Percentiles rank a stretch among this genome's conserved stretches.
These are phyloP conservation scores for Neodiprion virginianus DNA, from an alignment of 1,140 invertebrate species.

Conservation along the genomic window DNA sequence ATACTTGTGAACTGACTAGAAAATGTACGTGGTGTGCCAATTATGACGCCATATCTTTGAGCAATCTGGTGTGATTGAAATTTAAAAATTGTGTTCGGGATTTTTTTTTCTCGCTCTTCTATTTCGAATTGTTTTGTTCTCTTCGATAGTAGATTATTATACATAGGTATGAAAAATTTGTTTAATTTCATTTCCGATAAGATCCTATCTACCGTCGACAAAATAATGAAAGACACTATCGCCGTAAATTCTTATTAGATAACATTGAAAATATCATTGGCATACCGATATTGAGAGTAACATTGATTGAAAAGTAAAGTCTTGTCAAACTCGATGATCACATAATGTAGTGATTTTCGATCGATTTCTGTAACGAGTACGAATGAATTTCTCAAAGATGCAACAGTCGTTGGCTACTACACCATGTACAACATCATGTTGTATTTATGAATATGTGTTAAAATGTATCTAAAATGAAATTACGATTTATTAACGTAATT, in stretches of 20 bases:
- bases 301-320: no score
- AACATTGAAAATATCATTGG: no score
- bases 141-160: neutral
- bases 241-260: no score
- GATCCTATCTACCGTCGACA: conserved; percentile 18
- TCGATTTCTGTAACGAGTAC: no score
- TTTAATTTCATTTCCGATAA: neutral
- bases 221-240: neutral
- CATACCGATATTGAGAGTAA: no score
- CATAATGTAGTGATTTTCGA: no score
- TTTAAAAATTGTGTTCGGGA: neutral
- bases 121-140: neutral
- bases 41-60: neutral
- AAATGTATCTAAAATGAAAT: conserved; percentile 11
- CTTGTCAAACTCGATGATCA: no score
- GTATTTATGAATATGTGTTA: conserved; percentile 17
- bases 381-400: neutral
- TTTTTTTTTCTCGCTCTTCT: neutral
- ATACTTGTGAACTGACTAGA: conserved; percentile 7
- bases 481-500: conserved; percentile 19
- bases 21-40: conserved; percentile 12
- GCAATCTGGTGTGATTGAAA: neutral
- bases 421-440: conserved; percentile 32
- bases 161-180: neutral
- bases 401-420: conserved; percentile 21